A percentile compares a stretch with the other conserved stretches of the same genome.
Conservation (phyloP, 1,140 invertebrate species). For the Argopecten irradians region DNA sequence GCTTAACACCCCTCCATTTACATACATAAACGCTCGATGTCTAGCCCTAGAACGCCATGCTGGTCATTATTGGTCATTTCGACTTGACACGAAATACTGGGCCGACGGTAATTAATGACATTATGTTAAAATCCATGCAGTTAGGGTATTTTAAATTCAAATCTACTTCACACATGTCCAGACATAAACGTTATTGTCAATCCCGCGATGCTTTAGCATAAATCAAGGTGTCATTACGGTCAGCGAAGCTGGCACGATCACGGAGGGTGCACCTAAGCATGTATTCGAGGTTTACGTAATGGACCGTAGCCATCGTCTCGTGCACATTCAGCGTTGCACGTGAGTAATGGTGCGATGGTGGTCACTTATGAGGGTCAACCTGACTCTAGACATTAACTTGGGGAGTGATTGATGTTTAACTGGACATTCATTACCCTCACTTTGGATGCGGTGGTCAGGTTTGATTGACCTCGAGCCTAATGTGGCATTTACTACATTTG, state of each 20-base stretch:
- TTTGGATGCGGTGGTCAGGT: not conserved
- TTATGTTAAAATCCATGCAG: not conserved
- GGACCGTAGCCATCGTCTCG: not conserved
- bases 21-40: not conserved
- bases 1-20: not conserved
- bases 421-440: not conserved
- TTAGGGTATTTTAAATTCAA: constrained; percentile 12
- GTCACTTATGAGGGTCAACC: not conserved
- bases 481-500: not conserved
- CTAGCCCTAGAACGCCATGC: not conserved
- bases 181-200: not conserved
- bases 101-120: not conserved
- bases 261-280: not conserved
- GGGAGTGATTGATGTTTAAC: not conserved
- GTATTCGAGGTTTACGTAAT: not conserved
- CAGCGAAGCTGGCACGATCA: not conserved
- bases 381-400: not conserved
- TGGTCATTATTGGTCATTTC: not conserved
- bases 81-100: constrained; percentile 8
- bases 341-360: not conserved
- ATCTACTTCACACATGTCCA: not conserved
- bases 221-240: constrained; percentile 8
- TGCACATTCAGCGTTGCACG: not conserved
- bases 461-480: not conserved
- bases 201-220: not conserved